Base-by-base conservation (phyloP, 2,888 invertebrate genomes). In the Anodontia alba region DNA sequence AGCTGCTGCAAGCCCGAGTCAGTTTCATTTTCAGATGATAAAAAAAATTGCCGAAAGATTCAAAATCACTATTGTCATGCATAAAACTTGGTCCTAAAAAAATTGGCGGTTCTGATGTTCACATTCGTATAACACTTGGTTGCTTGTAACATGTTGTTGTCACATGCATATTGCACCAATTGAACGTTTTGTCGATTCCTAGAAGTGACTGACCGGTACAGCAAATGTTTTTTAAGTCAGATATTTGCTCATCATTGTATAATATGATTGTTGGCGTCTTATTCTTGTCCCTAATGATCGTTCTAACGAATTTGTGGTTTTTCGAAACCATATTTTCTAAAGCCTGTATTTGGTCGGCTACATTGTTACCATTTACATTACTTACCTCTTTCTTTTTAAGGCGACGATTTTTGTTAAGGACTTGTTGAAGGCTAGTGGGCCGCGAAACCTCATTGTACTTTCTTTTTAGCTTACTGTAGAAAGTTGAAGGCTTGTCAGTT, bases 131-230 rank as follows among this genome's bases (percentile, higher is more conserved):
- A 0, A 83, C 81, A 15, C 38, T 23, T 20, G 73, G 76, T n/a
- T n/a, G n/a, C n/a, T n/a, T n/a, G n/a, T n/a, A n/a, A n/a, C n/a
- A n/a, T n/a, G n/a, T n/a, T n/a, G n/a, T n/a, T n/a, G n/a, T n/a
- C n/a, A n/a, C n/a, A n/a, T n/a, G n/a, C 77, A 86, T 81, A 15
- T 83, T 70, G 57, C 83, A 86, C 5, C 83, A 33, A 38, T 81
- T 77, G 20, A 82, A 80, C 1, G 80, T 83, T 36, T 84, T 86
- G 73, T 84, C 80, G 15, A 80, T 43, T 1, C 83, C 78, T 42
- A 83, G 46, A 54, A 81, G 36, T 3, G 78, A 43, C 7, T 78
- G 73, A 36, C 86, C 82, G 0, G 62, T 12, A 36, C 80, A 78
- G 69, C 81, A 84, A 7, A 80, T 20, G 15, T 49, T 42, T 15